Percentiles rank a stretch among this genome's conserved stretches.
Evolutionary conservation across 2,797 vertebrate genomes (phyloP).

Genomic region (Enteromius mattozi): DNA sequence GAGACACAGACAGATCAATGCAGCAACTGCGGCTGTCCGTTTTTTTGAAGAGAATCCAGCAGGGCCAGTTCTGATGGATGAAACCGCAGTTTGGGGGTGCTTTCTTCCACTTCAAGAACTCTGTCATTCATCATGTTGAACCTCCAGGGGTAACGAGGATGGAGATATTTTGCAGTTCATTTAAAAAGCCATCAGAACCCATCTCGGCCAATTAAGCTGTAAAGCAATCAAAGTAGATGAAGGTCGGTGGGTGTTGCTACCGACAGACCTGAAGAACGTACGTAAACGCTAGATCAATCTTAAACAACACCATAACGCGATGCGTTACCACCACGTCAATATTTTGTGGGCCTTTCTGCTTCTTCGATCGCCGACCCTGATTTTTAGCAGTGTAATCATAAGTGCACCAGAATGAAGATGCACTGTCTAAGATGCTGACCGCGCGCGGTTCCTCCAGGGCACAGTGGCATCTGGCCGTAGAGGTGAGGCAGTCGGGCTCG

Average conservation of each 20-base stretch:
- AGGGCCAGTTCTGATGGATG: constrained; percentile 48
- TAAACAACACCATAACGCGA: not conserved
- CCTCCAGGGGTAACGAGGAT: constrained; percentile 44
- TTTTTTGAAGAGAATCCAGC: constrained; percentile 29
- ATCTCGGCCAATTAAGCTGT: constrained; percentile 48
- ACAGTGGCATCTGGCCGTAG: constrained; percentile 29
- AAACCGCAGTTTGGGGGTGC: constrained; percentile 34
- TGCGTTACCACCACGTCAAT: not conserved
- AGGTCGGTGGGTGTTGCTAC: not conserved
- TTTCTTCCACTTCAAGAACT: constrained; percentile 41
- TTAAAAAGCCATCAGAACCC: constrained; percentile 47
- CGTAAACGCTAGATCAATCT: constrained; percentile 34
- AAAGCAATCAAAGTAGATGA: constrained; percentile 42
- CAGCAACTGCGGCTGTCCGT: constrained; percentile 27
- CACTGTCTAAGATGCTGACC: constrained; percentile 26
- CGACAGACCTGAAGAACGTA: not conserved
- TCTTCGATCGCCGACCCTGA: constrained; percentile 2
- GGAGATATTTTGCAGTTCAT: constrained; percentile 52
- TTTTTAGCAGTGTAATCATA: constrained; percentile 34
- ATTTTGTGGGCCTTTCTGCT: not conserved
- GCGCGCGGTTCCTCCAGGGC: constrained; percentile 10
- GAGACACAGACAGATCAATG: constrained; percentile 53
- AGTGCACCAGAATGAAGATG: constrained; percentile 21
- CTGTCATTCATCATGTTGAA: constrained; percentile 44
- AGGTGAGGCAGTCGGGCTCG: constrained; percentile 18